Evolutionary conservation across 2,797 vertebrate genomes (phyloP).

Genomic region (Cynodonichthys magdalenae): DNA sequence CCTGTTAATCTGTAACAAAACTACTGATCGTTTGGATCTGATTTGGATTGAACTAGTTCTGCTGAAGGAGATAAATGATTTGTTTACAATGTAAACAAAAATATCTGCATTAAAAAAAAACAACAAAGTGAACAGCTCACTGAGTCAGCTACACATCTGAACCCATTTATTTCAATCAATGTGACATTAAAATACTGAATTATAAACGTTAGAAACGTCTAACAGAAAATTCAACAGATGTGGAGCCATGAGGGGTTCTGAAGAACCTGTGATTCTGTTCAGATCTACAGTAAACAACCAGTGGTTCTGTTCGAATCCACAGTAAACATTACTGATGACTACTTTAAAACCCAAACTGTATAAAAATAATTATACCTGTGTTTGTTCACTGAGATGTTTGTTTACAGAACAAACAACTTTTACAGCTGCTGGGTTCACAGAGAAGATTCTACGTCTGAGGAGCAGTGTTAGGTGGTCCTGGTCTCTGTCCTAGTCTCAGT

Average conservation of each 20-base stretch:
- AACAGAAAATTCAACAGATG: not conserved
- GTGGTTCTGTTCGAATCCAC: not conserved
- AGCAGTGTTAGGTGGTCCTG: too few species aligned
- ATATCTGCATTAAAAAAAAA: not conserved
- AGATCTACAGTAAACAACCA: too few species aligned
- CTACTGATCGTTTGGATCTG: too few species aligned
- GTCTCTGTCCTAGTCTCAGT: too few species aligned
- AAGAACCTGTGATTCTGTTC: too few species aligned
- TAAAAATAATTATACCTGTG: not conserved
- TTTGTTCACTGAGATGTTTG: too few species aligned
- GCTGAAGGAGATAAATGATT: too few species aligned
- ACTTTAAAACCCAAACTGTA: not conserved
- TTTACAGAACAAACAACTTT: too few species aligned
- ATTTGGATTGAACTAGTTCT: too few species aligned
- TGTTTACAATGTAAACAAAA: not conserved
- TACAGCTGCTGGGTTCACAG: not conserved
- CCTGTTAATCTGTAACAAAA: too few species aligned
- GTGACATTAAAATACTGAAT: conserved; percentile 1
- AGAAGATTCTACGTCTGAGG: not conserved
- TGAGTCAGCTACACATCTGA: conserved; percentile 5
- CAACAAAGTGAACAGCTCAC: not conserved
- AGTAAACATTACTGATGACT: not conserved
- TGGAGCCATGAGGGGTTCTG: not conserved
- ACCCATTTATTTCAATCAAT: conserved; percentile 21
- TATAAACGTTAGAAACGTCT: not conserved